Base-by-base conservation (phyloP, 2,113 vertebrate species). In the Panurus biarmicus region DNA sequence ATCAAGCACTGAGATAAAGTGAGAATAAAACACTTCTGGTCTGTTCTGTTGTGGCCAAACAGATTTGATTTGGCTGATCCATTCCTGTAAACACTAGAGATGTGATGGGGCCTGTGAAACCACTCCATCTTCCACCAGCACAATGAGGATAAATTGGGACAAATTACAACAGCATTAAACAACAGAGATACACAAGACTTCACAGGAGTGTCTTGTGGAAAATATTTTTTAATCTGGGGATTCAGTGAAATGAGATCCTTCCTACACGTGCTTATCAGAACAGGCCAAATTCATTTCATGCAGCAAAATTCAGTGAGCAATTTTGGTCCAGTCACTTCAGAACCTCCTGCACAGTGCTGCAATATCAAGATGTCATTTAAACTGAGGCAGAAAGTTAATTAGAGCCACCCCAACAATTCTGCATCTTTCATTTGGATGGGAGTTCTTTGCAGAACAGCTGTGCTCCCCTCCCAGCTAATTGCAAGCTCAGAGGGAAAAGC, bases 371-470 rank as follows among this genome's bases (percentile, higher is more conserved):
- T 60, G 38, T 12, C 40, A 42, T 90, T 90, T 66, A 90, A 96
- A 91, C 73, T 16, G 62, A 91, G 69, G 75, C 44, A 64, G 57
- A 89, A 92, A 94, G 94, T 96, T 87, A 93, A 95, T 96, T 94
- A 93, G 58, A 94, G 61, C 71, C 86, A 86, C 53, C 47, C 75
- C 45, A 92, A 91, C 65, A 60, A 88, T 94, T 96, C 50, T 21
- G 18, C 69, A 45, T 85, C 78, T 78, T 90, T 45, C 62, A 80
- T 83, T 95, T 90, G 65, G 51, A 74, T 42, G 48, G 36, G 65
- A 73, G 54, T 56, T 89, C 76, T 93, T 73, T 84, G 72, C 54
- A 67, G 89, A 95, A 95, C 95, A 96, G 93, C 90, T 96, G 95
- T 92, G 89, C 80, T 96, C 60, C 87, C 84, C 87, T 96, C 80